Evolutionary conservation across 2,888 invertebrate genomes (phyloP).

Genomic region (Spialia ferax): DNA sequence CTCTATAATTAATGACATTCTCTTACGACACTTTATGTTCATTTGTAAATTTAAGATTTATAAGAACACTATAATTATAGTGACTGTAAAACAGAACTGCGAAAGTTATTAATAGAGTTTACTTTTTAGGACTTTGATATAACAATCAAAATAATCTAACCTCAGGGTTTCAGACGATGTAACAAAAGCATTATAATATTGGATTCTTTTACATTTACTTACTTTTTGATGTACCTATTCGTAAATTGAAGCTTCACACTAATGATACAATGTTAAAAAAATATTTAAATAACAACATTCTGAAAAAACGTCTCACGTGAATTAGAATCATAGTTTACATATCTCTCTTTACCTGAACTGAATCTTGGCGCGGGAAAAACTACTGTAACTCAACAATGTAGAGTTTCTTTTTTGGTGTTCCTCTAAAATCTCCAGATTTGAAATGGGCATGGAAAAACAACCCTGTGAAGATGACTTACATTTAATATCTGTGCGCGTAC

Average conservation of each 20-base stretch:
- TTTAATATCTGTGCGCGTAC: slow-evolving; percentile 56
- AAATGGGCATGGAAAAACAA: slow-evolving; percentile 54
- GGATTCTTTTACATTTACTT: no score
- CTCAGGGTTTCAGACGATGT: no score
- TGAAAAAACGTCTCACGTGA: slow-evolving; percentile 60
- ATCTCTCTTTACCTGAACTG: slow-evolving; percentile 56
- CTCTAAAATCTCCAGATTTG: slow-evolving; percentile 35
- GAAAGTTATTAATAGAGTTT: no score
- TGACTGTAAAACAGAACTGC: no score
- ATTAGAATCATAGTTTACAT: slow-evolving; percentile 62
- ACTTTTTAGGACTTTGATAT: no score
- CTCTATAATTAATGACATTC: no score
- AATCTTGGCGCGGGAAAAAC: background rate
- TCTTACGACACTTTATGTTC: no score
- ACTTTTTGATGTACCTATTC: background rate
- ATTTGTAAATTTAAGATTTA: no score
- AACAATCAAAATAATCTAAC: no score
- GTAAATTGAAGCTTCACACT: background rate
- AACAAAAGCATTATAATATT: no score
- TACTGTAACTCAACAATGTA: background rate
- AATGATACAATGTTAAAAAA: slow-evolving; percentile 52
- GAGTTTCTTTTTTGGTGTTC: slow-evolving; percentile 10
- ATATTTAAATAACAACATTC: slow-evolving; percentile 60
- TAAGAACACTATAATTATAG: no score
- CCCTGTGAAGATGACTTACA: slow-evolving; percentile 56